Evolutionary conservation across 2,888 invertebrate species (phyloP), one percentile per base, ranked within the genome.

Genomic region (Rhagium mordax): DNA sequence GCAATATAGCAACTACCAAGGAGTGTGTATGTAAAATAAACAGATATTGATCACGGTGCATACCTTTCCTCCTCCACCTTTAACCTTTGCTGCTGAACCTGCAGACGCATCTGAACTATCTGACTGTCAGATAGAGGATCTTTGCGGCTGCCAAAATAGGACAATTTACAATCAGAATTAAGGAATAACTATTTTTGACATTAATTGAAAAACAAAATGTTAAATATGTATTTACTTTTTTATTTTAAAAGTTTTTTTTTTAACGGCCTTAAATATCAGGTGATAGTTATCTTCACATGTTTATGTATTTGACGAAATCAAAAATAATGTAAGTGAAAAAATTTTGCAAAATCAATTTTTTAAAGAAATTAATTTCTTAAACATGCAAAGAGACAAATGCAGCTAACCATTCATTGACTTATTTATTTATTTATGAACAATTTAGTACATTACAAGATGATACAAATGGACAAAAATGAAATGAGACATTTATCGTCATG

Each of bases 51-150:
- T 57, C 48, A 65, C 47, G 81, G 86, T 86, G 87, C 87, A 84
- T 92, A 94, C 94, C 94, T 94, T 91, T 94, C 94, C 88, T 94
- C 93, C 89, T 94, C 94, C 85, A 93, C 94, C 89, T 94, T 94
- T 89, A 92, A 92, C 85, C 94, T 91, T 89, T 94, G 94, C 87
- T 92, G 92, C 88, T 92, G 91, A 86, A 94, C 94, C 88, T 94
- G 94, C 85, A 93, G 90, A 87, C 94, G 91, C 94, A 94, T 94
- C 89, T 94, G 93, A 83, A 93, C 93, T 88, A 94, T 93, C 88
- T 94, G 94, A 86, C 93, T 93, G 88, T 94, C 94, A 89, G 94
- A 93, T 85, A 94, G 90, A 88, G 92, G 92, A 89, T 94, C 94
- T 86, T 91, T 90, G 78, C 91, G 90, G 85, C 90, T 89, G 67